Percentiles rank a stretch among this genome's conserved stretches.
phyloP scores from a whole-genome alignment of 1,140 invertebrate species.

The Zaprionus camerounensis region DNA sequence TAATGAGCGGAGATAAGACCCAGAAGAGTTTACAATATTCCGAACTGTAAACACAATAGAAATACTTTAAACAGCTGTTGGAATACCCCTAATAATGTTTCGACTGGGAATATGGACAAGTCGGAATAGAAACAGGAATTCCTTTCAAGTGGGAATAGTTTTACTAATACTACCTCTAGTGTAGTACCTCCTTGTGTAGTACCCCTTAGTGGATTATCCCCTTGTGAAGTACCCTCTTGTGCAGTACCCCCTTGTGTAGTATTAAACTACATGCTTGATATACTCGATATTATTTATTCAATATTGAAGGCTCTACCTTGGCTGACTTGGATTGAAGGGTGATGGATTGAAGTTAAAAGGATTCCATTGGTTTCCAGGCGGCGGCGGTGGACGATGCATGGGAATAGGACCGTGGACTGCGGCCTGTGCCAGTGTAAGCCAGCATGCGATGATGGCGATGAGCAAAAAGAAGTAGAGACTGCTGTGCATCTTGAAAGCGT shows the following conservation, averaged over 20 bases:
- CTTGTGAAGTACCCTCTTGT: no score
- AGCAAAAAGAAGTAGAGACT: neutral
- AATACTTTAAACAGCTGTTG: neutral
- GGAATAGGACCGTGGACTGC: neutral
- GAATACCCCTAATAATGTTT: constrained; percentile 7
- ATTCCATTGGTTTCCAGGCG: constrained; percentile 17
- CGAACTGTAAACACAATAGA: neutral
- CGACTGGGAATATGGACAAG: neutral
- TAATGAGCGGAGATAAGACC: neutral
- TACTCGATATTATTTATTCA: neutral
- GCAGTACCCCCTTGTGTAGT: no score
- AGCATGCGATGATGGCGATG: constrained; percentile 4
- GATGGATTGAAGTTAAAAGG: constrained; percentile 14
- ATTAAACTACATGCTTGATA: no score
- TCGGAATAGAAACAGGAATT: no score
- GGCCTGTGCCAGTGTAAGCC: neutral
- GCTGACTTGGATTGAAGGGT: constrained; percentile 17
- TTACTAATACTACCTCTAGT: no score
- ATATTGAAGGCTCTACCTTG: neutral
- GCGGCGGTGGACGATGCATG: constrained; percentile 1
- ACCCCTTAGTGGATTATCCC: no score
- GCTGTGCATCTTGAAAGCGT: constrained; percentile 6
- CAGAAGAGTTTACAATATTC: neutral
- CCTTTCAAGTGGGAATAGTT: no score
- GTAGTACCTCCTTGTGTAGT: no score